These are phyloP conservation scores for Drosophila dives DNA, from an alignment of 2,888 invertebrate genomes.

Conservation along the genomic window DNA sequence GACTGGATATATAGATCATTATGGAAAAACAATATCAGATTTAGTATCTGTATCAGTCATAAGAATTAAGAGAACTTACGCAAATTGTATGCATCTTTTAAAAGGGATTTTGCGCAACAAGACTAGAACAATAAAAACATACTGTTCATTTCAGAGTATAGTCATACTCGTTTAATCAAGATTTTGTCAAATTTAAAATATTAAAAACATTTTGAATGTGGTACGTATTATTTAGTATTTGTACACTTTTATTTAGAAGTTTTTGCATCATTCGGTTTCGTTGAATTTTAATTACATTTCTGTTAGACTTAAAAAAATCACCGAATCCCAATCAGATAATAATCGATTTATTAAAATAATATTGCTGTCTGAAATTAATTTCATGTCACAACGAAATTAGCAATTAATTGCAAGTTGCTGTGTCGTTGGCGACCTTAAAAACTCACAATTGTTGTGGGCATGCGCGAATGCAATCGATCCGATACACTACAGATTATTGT, in stretches of 20 bases:
- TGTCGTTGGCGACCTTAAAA: slow-evolving; percentile 8
- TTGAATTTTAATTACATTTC: slow-evolving; percentile 63
- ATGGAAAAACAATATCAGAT: background rate
- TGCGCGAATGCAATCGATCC: slow-evolving; percentile 74
- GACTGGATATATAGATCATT: background rate
- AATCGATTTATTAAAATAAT: slow-evolving; percentile 9
- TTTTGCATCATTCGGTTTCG: slow-evolving; percentile 36
- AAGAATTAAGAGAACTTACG: background rate
- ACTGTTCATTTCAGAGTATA: background rate
- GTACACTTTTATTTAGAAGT: too few relatives aligned
- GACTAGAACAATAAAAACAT: background rate
- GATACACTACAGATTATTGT: slow-evolving; percentile 35
- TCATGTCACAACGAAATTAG: slow-evolving; percentile 14
- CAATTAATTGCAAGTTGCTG: slow-evolving; percentile 60
- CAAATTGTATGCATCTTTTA: background rate
- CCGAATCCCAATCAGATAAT: background rate
- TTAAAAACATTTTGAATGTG: background rate
- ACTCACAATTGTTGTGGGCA: slow-evolving; percentile 48
- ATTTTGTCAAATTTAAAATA: background rate
- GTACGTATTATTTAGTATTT: background rate
- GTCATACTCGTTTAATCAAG: background rate
- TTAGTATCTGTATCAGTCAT: background rate
- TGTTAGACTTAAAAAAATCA: slow-evolving; percentile 51
- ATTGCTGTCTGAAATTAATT: slow-evolving; percentile 23
- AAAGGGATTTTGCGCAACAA: background rate